Evolutionary conservation across 2,113 vertebrate species (phyloP).

Genomic region (Mungos mungo): DNA sequence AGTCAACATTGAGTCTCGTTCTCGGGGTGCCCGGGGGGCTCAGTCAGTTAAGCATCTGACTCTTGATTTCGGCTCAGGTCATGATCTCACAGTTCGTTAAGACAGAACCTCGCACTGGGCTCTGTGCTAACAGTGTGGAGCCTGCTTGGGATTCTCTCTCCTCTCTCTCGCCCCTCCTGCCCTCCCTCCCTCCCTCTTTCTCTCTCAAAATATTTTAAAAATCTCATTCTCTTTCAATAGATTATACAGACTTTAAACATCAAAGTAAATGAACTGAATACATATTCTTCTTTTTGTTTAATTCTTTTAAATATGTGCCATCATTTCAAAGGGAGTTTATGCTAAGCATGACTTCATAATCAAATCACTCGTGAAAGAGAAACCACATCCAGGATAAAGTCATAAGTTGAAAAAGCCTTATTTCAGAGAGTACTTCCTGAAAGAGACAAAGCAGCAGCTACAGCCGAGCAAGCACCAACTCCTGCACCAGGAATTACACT

Average conservation of each 20-base stretch:
- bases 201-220: too few relatives aligned
- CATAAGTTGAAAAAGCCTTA: conserved; percentile 20
- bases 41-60: too few relatives aligned
- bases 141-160: too few relatives aligned
- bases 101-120: too few relatives aligned
- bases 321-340: background rate
- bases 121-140: too few relatives aligned
- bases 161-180: too few relatives aligned
- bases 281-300: background rate
- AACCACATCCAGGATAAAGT: conserved; percentile 75
- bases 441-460: conserved; percentile 57
- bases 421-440: conserved; percentile 64
- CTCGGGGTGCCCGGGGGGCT: too few relatives aligned
- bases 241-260: conserved; percentile 1
- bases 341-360: conserved; percentile 45
- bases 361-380: conserved; percentile 64
- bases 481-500: fast-evolving
- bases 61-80: too few relatives aligned
- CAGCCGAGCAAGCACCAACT: background rate
- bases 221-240: background rate
- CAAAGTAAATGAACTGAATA: conserved; percentile 14
- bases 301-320: conserved; percentile 36
- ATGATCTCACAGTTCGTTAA: too few relatives aligned
- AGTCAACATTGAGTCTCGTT: background rate
- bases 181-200: too few relatives aligned